These are phyloP conservation scores for Menidia beryllina DNA, from an alignment of 2,113 vertebrate genomes.

Conservation along the genomic window DNA sequence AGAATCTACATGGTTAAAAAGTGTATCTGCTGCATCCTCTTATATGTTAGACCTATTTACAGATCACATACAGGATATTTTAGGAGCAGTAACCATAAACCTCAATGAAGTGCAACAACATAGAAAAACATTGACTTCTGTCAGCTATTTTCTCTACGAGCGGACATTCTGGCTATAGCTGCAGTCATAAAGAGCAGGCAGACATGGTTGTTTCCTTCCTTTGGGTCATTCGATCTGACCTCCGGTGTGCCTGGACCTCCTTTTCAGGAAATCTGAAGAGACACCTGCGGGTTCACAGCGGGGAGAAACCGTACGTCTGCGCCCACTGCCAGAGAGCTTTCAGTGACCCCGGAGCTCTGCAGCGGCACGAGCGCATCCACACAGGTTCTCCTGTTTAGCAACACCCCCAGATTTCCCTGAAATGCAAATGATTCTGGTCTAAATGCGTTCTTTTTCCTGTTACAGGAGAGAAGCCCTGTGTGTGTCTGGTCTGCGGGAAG, in stretches of 20 bases:
- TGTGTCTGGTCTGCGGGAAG: slow-evolving; percentile 94
- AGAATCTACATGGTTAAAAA: no score
- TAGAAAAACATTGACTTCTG: no score
- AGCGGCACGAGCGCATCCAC: slow-evolving; percentile 96
- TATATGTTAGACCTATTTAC: no score
- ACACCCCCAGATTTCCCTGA: neutral
- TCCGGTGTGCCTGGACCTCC: neutral
- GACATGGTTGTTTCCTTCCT: neutral
- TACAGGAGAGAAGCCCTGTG: slow-evolving; percentile 96
- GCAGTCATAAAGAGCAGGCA: neutral
- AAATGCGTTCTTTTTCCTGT: slow-evolving; percentile 5
- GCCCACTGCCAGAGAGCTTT: slow-evolving; percentile 95
- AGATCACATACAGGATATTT: no score
- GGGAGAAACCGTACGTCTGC: slow-evolving; percentile 95
- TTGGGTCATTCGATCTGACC: slow-evolving; percentile 1
- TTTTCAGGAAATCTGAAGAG: slow-evolving; percentile 93
- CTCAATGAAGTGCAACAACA: no score
- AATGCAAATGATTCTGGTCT: neutral
- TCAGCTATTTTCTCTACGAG: no score
- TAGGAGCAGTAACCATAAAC: no score
- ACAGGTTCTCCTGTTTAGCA: slow-evolving; percentile 83
- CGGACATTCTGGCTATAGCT: no score
- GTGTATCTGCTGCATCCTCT: no score
- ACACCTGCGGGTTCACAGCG: slow-evolving; percentile 95
- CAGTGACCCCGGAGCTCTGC: slow-evolving; percentile 92